phyloP scores from a whole-genome alignment of 2,113 vertebrate species.

The Prietella phreatophila region DNA sequence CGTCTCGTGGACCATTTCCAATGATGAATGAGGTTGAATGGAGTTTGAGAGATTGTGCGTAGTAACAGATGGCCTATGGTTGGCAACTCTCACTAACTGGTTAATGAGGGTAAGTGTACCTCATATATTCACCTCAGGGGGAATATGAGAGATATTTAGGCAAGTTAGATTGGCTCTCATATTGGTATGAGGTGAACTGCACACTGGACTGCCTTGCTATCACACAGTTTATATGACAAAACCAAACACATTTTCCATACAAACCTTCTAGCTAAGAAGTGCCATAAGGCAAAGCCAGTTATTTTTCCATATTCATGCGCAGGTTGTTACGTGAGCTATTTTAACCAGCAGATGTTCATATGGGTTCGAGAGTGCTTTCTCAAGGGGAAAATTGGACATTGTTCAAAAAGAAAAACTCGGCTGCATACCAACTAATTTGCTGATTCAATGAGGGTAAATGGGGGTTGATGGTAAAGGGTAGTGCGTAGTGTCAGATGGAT shows the following conservation, averaged over 20 bases:
- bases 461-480: background rate
- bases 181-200: background rate
- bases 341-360: background rate
- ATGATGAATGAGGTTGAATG: background rate
- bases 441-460: constrained; percentile 22
- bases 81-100: background rate
- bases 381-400: background rate
- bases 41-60: background rate
- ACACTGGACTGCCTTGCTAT: background rate
- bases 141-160: background rate
- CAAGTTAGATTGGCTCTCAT: background rate
- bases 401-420: constrained; percentile 11
- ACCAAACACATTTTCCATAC: background rate
- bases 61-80: background rate
- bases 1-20: background rate
- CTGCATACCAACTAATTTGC: constrained; percentile 17
- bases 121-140: background rate
- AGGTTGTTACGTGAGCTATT: background rate
- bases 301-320: background rate
- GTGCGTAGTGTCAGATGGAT: constrained; percentile 37
- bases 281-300: background rate
- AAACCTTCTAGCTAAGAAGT: background rate
- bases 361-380: background rate
- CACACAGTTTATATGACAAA: background rate
- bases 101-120: background rate